Percentiles rank a stretch among this genome's conserved stretches.
These are phyloP conservation scores for Manis crassicaudata DNA, from an alignment of 2,797 vertebrate genomes.

Conservation along the genomic window DNA sequence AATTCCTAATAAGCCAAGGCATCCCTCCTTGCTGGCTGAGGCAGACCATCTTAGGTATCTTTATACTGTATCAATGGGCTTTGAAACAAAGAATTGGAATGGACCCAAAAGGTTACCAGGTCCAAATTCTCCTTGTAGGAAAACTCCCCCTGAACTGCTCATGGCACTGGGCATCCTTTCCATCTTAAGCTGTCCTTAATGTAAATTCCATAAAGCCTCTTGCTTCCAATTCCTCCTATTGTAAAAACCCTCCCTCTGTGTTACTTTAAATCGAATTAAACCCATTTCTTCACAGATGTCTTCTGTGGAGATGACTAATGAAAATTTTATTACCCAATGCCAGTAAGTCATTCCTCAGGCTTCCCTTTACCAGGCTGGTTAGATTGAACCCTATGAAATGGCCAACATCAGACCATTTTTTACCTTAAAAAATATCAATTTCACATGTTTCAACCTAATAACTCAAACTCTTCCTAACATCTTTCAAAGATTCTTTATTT, in stretches of 20 bases:
- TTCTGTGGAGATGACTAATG: neutral
- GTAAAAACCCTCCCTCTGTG: neutral
- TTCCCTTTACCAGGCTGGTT: neutral
- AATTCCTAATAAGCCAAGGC: neutral
- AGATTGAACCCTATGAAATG: neutral
- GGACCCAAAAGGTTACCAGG: neutral
- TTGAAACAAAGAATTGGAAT: slow-evolving; percentile 23
- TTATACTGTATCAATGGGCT: neutral
- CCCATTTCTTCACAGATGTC: neutral
- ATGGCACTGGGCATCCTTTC: neutral
- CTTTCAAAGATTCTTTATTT: slow-evolving; percentile 25
- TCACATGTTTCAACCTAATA: neutral
- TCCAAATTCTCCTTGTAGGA: slow-evolving; percentile 34
- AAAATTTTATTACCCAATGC: neutral
- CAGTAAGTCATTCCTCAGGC: neutral
- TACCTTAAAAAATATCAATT: neutral
- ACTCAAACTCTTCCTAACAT: neutral
- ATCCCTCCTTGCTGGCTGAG: neutral
- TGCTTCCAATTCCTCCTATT: neutral
- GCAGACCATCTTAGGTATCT: neutral
- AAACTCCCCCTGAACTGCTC: neutral
- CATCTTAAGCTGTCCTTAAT: neutral
- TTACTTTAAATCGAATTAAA: neutral
- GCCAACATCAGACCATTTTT: neutral
- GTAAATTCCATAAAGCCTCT: neutral